Evolutionary conservation across 2,797 vertebrate genomes (phyloP), one percentile per base, ranked within the genome.

Genomic region (Phoeniculus purpureus): DNA sequence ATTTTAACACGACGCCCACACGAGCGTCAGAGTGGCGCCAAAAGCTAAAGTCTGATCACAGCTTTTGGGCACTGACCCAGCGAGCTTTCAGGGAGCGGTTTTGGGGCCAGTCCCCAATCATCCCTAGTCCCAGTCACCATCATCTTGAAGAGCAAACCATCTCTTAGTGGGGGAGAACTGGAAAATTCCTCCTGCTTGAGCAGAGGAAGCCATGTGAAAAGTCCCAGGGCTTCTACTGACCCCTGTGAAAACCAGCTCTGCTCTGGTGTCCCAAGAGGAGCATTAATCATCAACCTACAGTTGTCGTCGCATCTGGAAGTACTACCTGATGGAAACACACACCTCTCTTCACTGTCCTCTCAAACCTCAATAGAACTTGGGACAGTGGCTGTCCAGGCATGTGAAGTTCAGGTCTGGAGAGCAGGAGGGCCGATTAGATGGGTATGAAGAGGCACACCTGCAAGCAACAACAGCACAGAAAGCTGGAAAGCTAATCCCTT

Each of bases 141-240:
- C 40, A 32, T 61, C 20, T 61, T 52, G 31, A 85, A 74, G 18
- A 58, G 11, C 9, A 77, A 26, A 47, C 0, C 0, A 12, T n/a
- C 17, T 40, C 16, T 78, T 0, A 0, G 15, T 50, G 10, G 2
- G 12, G 11, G 5, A 78, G 6, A 23, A 50, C 15, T 47, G 32
- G 32, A 78, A 52, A 20, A 70, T 73, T 87, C 60, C 29, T 67
- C 9, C 13, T 75, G 7, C 15, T 43, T 3, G 23, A 37, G 45
- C 15, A 22, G 26, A 71, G 19, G 60, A 9, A 85, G 18, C 37
- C 71, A 70, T 10, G 7, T 23, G 19, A 80, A 58, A 13, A 8
- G 10, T 12, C 18, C 9, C 34, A 76, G 27, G 18, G 10, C n/a
- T 71, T 85, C 18, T 20, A 75, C 21, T 37, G 21, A 58, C 2